Evolutionary conservation across 2,797 vertebrate genomes (phyloP), one percentile per base, ranked within the genome.

Genomic region (Sebastes matsubarae): DNA sequence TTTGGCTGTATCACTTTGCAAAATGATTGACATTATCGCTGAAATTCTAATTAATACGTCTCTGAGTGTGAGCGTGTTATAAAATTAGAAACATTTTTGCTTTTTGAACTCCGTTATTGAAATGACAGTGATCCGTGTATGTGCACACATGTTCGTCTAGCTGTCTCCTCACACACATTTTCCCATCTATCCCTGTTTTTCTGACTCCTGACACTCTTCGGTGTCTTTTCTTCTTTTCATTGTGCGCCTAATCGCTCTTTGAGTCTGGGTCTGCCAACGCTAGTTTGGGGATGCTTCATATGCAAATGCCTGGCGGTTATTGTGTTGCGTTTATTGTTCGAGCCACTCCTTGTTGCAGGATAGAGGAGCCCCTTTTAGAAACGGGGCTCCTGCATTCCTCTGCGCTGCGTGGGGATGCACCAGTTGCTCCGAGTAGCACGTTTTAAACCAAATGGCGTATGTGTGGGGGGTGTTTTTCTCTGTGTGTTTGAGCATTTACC

Each of bases 331-430:
- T 84, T 80, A 81, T 85, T 91, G 87, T 90, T 82, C 16, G 2
- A 69, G 61, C 64, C 68, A 42, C 77, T 87, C 79, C 65, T 79
- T 70, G 70, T 78, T 70, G 60, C 52, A 59, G 83, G 76, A 88
- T 81, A 58, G 87, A 86, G 70, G 71, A 81, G 72, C 82, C 54
- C 67, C 52, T 63, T 86, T 85, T 92, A 87, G 87, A 90, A 87
- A 81, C 52, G 1, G 70, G 71, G 60, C 68, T 61, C 72, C 73
- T 61, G 58, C 64, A 65, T 77, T 79, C 74, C 55, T 78, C 50
- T 73, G 66, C 10, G 8, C 70, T 55, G 18, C 20, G 2, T 5
- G 68, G 77, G 60, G 73, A 84, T 72, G 68, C 65, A 89, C 65
- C 65, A 60, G 85, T 76, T 80, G 75, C 84, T 82, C 8, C 0